These are phyloP conservation scores for Campylorhamphus procurvoides DNA, from an alignment of 2,113 vertebrate genomes.

Conservation along the genomic window DNA sequence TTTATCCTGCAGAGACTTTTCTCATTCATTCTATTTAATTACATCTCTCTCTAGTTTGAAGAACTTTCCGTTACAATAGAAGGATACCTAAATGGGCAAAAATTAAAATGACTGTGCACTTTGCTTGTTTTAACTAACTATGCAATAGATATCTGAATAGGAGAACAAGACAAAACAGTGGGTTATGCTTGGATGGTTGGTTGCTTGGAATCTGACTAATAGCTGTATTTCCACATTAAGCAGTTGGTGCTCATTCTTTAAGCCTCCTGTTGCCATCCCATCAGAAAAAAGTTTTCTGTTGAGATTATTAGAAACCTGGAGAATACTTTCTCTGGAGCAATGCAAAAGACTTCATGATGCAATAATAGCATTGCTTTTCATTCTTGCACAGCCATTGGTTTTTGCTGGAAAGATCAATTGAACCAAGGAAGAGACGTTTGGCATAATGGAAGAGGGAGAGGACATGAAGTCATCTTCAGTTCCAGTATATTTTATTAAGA, in stretches of 20 bases:
- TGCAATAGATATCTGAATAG: background rate
- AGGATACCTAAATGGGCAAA: background rate
- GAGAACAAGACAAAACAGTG: background rate
- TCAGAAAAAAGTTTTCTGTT: background rate
- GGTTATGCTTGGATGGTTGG: background rate
- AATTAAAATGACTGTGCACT: background rate
- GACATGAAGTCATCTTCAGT: background rate
- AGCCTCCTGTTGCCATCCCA: background rate
- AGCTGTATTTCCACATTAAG: background rate
- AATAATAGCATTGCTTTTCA: background rate
- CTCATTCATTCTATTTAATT: background rate
- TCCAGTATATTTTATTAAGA: background rate
- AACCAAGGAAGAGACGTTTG: background rate
- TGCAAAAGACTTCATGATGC: background rate
- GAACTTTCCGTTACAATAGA: background rate
- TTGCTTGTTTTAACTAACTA: background rate
- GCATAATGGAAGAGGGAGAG: background rate
- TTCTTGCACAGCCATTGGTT: background rate
- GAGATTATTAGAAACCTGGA: background rate
- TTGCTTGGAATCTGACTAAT: background rate
- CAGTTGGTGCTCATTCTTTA: background rate
- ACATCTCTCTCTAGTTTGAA: background rate
- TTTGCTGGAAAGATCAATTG: background rate
- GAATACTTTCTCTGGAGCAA: background rate
- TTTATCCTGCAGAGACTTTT: background rate